Percentiles rank a stretch among this genome's conserved stretches.
phyloP scores from a whole-genome alignment of 1,140 invertebrate genomes.

The Drosophila burlai region DNA sequence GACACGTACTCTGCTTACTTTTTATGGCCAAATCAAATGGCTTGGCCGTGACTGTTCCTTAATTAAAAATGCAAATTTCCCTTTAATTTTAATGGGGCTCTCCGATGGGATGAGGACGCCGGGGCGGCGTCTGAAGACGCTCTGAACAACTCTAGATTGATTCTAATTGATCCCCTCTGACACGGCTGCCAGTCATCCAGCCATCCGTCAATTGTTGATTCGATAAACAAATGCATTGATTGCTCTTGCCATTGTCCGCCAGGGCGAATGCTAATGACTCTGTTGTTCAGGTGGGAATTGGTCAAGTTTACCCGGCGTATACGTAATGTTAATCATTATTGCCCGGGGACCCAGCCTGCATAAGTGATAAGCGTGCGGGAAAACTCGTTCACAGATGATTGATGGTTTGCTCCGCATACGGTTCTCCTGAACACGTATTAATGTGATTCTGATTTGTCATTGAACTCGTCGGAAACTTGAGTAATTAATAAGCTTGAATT shows the following conservation, averaged over 20 bases:
- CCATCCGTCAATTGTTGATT: conserved; percentile 51
- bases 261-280: conserved; percentile 48
- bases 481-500: background rate
- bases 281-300: conserved; percentile 50
- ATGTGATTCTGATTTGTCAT: conserved; percentile 5
- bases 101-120: background rate
- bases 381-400: conserved; percentile 22
- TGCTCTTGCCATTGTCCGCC: conserved; percentile 34
- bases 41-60: conserved; percentile 51
- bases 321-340: conserved; percentile 49
- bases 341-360: conserved; percentile 6
- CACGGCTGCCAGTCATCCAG: conserved; percentile 50
- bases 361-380: conserved; percentile 24
- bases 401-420: conserved; percentile 6
- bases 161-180: conserved; percentile 68
- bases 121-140: background rate
- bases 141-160: conserved; percentile 44
- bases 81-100: conserved; percentile 56
- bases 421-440: background rate
- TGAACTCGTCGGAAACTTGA: background rate
- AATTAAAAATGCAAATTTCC: conserved; percentile 79
- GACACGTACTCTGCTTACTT: conserved; percentile 23
- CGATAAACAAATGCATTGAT: conserved; percentile 62
- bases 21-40: conserved; percentile 46
- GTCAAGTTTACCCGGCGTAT: conserved; percentile 20